These are phyloP conservation scores for Dasyprocta punctata DNA, from an alignment of 2,113 vertebrate genomes.

Conservation along the genomic window DNA sequence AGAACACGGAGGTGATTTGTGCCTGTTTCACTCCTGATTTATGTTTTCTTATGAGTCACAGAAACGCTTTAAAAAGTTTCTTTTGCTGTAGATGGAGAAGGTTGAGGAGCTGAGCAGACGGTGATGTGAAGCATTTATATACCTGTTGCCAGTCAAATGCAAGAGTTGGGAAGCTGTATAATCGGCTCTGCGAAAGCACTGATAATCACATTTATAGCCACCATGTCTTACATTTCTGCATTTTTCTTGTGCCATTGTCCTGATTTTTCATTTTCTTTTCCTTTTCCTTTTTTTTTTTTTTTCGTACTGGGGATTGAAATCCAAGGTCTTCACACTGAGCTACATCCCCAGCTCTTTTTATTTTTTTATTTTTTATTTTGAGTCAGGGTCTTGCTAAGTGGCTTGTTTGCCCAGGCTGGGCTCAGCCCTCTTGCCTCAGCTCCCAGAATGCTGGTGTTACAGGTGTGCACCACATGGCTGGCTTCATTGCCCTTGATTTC, in stretches of 20 bases:
- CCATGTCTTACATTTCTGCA: neutral
- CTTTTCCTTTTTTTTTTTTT: neutral
- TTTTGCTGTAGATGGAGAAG: neutral
- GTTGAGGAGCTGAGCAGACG: neutral
- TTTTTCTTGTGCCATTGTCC: neutral
- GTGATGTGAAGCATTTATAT: constrained; percentile 34
- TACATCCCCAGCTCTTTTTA: neutral
- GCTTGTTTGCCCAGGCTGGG: neutral
- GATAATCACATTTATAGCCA: neutral
- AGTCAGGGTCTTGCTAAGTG: neutral
- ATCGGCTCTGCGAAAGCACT: neutral
- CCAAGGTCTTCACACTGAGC: neutral
- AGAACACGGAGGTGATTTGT: neutral
- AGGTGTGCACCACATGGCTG: neutral
- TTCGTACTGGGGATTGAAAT: neutral
- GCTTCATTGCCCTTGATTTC: neutral
- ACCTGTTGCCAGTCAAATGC: neutral
- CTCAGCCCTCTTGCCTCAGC: neutral
- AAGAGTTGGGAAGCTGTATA: neutral
- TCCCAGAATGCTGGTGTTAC: neutral
- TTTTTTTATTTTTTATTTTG: too few relatives aligned
- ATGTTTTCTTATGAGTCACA: neutral
- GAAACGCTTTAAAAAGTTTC: neutral
- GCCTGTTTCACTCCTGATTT: constrained; percentile 30
- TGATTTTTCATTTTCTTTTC: neutral